These are phyloP conservation scores for Tapirus indicus DNA, from an alignment of 2,797 vertebrate genomes.

Conservation along the genomic window DNA sequence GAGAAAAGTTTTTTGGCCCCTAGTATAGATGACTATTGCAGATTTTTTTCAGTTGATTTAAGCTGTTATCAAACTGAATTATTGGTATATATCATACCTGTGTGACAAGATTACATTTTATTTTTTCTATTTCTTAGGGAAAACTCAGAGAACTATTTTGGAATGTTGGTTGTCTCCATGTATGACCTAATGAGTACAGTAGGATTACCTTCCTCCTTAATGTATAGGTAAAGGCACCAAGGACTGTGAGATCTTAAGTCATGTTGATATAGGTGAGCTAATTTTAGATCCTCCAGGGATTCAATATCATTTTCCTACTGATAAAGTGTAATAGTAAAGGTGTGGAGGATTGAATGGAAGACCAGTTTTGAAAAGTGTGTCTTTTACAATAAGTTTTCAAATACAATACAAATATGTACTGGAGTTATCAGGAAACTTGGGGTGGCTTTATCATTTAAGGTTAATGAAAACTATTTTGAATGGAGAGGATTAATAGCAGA, in stretches of 20 bases:
- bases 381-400: constrained; percentile 23
- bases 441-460: not conserved
- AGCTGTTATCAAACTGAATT: not conserved
- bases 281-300: not conserved
- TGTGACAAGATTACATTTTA: constrained; percentile 7
- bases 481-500: not conserved
- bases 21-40: not conserved
- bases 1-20: not conserved
- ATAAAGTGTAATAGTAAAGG: not conserved
- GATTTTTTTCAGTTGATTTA: constrained; percentile 8
- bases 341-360: not conserved
- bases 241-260: not conserved
- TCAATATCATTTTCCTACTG: not conserved
- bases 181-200: not conserved
- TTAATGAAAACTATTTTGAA: constrained; percentile 3
- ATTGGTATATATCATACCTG: not conserved
- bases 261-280: not conserved
- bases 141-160: constrained; percentile 41
- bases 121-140: constrained; percentile 46
- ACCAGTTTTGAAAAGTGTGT: not conserved
- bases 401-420: not conserved
- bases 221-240: not conserved
- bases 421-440: constrained; percentile 21
- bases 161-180: constrained; percentile 42
- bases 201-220: constrained; percentile 48